Evolutionary conservation across 2,113 vertebrate species (phyloP).

Genomic region (Stigmatopora nigra): DNA sequence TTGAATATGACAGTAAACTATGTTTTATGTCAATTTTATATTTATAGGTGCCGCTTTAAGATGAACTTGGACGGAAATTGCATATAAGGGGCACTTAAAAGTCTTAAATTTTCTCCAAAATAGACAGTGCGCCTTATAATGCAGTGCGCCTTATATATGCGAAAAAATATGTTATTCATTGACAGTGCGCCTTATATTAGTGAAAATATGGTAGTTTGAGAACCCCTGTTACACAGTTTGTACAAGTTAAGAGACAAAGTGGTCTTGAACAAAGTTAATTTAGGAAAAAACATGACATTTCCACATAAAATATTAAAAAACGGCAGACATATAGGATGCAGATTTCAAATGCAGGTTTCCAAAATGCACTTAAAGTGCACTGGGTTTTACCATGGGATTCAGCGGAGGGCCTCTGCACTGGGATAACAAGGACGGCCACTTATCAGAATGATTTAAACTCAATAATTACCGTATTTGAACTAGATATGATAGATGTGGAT

Average conservation of each 20-base stretch:
- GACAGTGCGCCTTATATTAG: no score
- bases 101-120: no score
- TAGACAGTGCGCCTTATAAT: no score
- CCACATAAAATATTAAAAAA: slow-evolving; percentile 24
- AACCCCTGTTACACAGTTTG: slow-evolving; percentile 12
- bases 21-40: no score
- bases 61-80: not conserved
- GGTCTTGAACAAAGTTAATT: slow-evolving; percentile 2
- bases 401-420: slow-evolving; percentile 70
- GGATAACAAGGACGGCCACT: slow-evolving; percentile 56
- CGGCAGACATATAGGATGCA: slow-evolving; percentile 37
- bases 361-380: slow-evolving; percentile 33
- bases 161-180: no score
- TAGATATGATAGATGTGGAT: not conserved
- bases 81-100: no score
- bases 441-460: slow-evolving; percentile 35
- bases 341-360: slow-evolving; percentile 50
- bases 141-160: no score
- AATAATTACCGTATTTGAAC: not conserved
- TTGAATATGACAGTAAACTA: no score
- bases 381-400: slow-evolving; percentile 72
- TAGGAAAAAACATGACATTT: not conserved
- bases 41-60: not conserved
- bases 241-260: slow-evolving; percentile 36
- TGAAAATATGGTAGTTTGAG: no score